A percentile compares a stretch with the other conserved stretches of the same genome.
Evolutionary conservation across 2,888 invertebrate species (phyloP).

Genomic region (Meteorus cinctellus): DNA sequence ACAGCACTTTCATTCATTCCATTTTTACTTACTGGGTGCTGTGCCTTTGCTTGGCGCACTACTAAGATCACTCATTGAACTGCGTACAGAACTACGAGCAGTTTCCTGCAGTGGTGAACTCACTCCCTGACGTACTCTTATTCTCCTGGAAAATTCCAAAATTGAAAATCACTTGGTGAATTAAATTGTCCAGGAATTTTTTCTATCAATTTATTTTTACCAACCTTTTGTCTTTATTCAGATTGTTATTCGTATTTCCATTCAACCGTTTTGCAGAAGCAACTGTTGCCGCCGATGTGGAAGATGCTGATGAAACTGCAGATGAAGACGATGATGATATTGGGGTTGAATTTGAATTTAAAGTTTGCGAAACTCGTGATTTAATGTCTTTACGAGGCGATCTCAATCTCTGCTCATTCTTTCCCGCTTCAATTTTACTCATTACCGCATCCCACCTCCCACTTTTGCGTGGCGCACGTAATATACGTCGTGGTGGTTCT

Average conservation of each 20-base stretch:
- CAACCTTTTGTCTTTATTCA: conserved; percentile 64
- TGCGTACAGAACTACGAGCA: conserved; percentile 70
- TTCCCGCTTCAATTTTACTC: conserved; percentile 85
- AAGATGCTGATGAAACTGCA: conserved; percentile 52
- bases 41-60: conserved; percentile 67
- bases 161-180: not conserved
- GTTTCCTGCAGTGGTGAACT: conserved; percentile 70
- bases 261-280: conserved; percentile 48
- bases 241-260: conserved; percentile 66
- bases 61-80: conserved; percentile 71
- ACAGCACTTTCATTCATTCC: not conserved
- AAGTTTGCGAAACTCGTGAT: conserved; percentile 80
- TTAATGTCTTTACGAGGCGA: conserved; percentile 89
- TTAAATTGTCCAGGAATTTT: not conserved
- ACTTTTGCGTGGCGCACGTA: conserved; percentile 77
- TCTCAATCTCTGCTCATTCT: conserved; percentile 81
- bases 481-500: conserved; percentile 76
- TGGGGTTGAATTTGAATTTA: conserved; percentile 58
- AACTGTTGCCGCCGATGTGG: conserved; percentile 53
- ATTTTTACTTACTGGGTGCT: conserved; percentile 64
- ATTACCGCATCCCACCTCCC: conserved; percentile 90
- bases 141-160: conserved; percentile 57
- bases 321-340: conserved; percentile 52
- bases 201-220: not conserved
- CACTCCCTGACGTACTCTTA: conserved; percentile 65